phyloP scores from a whole-genome alignment of 2,113 vertebrate species.

The Datnioides undecimradiatus region DNA sequence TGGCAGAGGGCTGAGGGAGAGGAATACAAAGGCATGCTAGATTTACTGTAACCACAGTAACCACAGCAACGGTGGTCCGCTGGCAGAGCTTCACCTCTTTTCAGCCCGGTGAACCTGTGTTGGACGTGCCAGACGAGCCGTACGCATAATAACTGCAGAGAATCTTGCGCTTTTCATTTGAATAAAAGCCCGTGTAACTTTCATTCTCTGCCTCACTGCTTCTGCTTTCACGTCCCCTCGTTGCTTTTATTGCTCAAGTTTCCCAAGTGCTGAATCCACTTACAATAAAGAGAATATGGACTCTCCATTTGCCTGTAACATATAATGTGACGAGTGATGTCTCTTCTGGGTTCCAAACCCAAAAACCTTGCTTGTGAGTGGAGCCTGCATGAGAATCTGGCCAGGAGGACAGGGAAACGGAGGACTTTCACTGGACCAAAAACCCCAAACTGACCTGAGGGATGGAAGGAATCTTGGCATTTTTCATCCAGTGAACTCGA shows the following conservation, averaged over 20 bases:
- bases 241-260: background rate
- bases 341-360: slow-evolving; percentile 29
- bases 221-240: background rate
- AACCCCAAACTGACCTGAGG: slow-evolving; percentile 53
- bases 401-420: slow-evolving; percentile 43
- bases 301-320: slow-evolving; percentile 38
- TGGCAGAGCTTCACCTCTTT: background rate
- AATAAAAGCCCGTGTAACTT: background rate
- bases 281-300: slow-evolving; percentile 16
- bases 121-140: background rate
- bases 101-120: slow-evolving; percentile 7
- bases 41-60: slow-evolving; percentile 39
- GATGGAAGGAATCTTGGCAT: slow-evolving; percentile 60
- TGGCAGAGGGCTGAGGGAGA: background rate
- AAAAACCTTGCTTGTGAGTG: slow-evolving; percentile 19
- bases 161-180: background rate
- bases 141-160: background rate
- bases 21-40: background rate
- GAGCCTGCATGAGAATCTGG: slow-evolving; percentile 11
- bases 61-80: slow-evolving; percentile 21
- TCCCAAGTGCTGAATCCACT: slow-evolving; percentile 20
- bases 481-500: slow-evolving; percentile 26
- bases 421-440: slow-evolving; percentile 45
- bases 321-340: slow-evolving; percentile 51
- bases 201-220: background rate